A percentile compares a stretch with the other conserved stretches of the same genome.
phyloP scores from a whole-genome alignment of 2,888 invertebrate species.

The Drosophila gaucha region DNA sequence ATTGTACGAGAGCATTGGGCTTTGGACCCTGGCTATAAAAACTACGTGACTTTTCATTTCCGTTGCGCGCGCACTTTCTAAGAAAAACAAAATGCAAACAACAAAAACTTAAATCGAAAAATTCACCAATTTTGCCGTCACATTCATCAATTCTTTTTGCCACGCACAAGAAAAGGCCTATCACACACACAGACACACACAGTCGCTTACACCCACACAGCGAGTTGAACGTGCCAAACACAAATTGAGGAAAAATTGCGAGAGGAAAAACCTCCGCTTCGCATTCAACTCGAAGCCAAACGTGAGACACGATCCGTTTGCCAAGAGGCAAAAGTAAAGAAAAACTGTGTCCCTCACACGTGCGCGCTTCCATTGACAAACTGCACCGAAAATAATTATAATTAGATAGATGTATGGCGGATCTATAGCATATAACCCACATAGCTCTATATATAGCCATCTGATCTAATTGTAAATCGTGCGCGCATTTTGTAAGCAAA shows the following conservation, averaged over 20 bases:
- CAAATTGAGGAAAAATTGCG: conserved; percentile 12
- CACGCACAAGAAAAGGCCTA: conserved; percentile 28
- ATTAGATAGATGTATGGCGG: not conserved
- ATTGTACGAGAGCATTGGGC: conserved; percentile 15
- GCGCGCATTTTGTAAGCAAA: conserved; percentile 4
- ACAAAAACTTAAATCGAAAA: not conserved
- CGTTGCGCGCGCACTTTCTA: conserved; percentile 46
- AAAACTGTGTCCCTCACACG: conserved; percentile 17
- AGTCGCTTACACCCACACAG: not conserved
- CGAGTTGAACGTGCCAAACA: conserved; percentile 46
- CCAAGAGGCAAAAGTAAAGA: conserved; percentile 19
- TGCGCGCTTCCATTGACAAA: conserved; percentile 14
- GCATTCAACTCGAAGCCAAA: conserved; percentile 17
- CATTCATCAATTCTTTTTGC: conserved; percentile 67
- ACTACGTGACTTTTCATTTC: conserved; percentile 73
- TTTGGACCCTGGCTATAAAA: too few relatives aligned
- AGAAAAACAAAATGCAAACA: conserved; percentile 7
- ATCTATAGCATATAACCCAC: conserved; percentile 2
- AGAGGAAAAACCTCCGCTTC: not conserved
- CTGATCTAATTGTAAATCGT: conserved; percentile 9
- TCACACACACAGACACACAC: conserved; percentile 1
- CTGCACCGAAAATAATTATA: conserved; percentile 7
- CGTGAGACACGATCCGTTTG: conserved; percentile 26
- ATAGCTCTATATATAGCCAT: conserved; percentile 10
- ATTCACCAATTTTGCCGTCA: conserved; percentile 24